Percentiles rank a stretch among this genome's conserved stretches.
These are phyloP conservation scores for Choristoneura fumiferana DNA, from an alignment of 1,140 invertebrate species.

Conservation along the genomic window DNA sequence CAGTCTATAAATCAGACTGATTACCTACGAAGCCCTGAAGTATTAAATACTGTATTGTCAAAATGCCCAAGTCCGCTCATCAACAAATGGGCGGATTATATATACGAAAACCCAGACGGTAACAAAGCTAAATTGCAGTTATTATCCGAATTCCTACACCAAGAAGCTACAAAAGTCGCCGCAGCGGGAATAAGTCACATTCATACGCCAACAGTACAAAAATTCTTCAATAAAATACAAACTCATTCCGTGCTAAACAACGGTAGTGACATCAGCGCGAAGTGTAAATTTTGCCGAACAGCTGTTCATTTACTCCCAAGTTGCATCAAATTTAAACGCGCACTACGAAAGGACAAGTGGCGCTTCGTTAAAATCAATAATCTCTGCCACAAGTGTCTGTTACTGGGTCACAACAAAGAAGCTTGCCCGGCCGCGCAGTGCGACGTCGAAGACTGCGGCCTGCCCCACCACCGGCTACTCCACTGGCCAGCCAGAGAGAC, in stretches of 20 bases:
- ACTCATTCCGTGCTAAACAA: no score
- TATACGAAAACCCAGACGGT: neutral
- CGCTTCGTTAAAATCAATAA: neutral
- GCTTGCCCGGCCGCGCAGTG: no score
- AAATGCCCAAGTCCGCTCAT: neutral
- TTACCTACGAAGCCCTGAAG: no score
- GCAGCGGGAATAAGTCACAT: constrained; percentile 6
- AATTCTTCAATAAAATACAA: neutral
- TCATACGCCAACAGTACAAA: neutral
- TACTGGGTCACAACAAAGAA: no score
- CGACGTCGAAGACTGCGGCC: no score
- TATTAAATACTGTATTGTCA: neutral
- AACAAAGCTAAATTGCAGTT: constrained; percentile 2
- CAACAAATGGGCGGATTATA: neutral
- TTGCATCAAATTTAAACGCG: constrained; percentile 19
- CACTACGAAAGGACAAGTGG: constrained; percentile 19
- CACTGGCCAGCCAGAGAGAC: no score
- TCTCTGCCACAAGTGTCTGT: no score
- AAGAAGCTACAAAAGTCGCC: constrained; percentile 17
- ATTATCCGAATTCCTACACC: constrained; percentile 17
- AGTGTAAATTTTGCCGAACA: constrained; percentile 2
- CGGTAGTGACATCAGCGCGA: neutral
- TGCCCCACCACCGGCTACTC: no score
- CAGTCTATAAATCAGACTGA: no score
- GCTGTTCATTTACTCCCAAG: neutral